These are phyloP conservation scores for Cecidostiba fungosa DNA, from an alignment of 2,888 invertebrate genomes.

Conservation along the genomic window DNA sequence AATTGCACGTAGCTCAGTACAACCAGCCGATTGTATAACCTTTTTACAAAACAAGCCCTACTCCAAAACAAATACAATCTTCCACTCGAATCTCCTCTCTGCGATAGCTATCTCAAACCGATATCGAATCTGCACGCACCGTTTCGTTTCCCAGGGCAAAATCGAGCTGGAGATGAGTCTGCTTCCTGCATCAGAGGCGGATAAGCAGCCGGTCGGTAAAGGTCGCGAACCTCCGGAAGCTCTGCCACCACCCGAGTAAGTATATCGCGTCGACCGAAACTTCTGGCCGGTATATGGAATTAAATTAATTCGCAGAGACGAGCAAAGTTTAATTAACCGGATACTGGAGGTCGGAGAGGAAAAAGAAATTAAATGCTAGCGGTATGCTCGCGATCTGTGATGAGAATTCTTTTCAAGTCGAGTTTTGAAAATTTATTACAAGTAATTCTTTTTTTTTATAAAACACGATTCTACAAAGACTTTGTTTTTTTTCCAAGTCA, in stretches of 20 bases:
- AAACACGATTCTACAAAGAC: too few relatives aligned
- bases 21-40: too few relatives aligned
- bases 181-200: constrained; percentile 83
- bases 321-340: constrained; percentile 53
- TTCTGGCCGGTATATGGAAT: constrained; percentile 8
- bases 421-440: too few relatives aligned
- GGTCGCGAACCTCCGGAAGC: constrained; percentile 85
- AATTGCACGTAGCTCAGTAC: too few relatives aligned
- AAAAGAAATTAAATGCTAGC: neutral
- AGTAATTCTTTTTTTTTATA: neutral
- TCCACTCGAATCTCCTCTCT: neutral
- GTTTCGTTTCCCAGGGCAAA: constrained; percentile 82
- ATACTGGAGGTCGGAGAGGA: neutral
- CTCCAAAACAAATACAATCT: neutral
- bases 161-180: constrained; percentile 86
- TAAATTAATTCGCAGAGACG: constrained; percentile 38
- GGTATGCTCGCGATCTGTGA: neutral
- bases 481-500: neutral
- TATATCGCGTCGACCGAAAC: constrained; percentile 50
- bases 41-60: too few relatives aligned
- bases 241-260: constrained; percentile 85
- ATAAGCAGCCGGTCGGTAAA: constrained; percentile 84
- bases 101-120: neutral
- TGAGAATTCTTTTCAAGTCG: neutral
- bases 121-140: neutral